Percentiles rank a stretch among this genome's conserved stretches.
Evolutionary conservation across 2,888 invertebrate species (phyloP).

Genomic region (Platycheirus albimanus): DNA sequence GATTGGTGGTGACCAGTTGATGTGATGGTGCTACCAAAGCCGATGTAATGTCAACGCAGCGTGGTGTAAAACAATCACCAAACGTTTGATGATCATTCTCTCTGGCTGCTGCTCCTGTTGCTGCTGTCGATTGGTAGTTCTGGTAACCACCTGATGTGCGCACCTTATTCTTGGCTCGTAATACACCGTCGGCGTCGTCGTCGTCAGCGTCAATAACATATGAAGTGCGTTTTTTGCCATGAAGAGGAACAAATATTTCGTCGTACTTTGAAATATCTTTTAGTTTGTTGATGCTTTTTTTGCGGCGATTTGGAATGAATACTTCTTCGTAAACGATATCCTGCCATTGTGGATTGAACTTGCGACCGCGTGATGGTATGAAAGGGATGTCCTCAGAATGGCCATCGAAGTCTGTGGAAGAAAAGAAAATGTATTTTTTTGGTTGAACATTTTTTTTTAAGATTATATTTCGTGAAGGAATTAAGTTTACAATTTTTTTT

Average conservation of each 20-base stretch:
- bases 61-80: conserved; percentile 49
- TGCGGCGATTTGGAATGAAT: conserved; percentile 82
- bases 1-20: conserved; percentile 27
- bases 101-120: too few relatives aligned
- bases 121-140: conserved; percentile 10
- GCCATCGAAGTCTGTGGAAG: conserved; percentile 12
- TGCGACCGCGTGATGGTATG: conserved; percentile 82
- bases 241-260: conserved; percentile 82
- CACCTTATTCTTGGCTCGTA: conserved; percentile 3
- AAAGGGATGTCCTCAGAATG: conserved; percentile 79
- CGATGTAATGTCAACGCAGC: conserved; percentile 45
- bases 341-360: conserved; percentile 78
- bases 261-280: conserved; percentile 82
- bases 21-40: conserved; percentile 9
- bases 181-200: too few relatives aligned
- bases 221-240: conserved; percentile 78
- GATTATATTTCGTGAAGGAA: too few relatives aligned
- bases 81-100: conserved; percentile 11
- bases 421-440: background rate
- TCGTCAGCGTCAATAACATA: background rate
- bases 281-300: conserved; percentile 81
- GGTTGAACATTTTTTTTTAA: too few relatives aligned
- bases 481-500: too few relatives aligned
- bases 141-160: conserved; percentile 10
- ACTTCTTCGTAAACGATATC: conserved; percentile 79